These are phyloP conservation scores for Eutolmus rufibarbis DNA, from an alignment of 2,888 invertebrate species.

Conservation along the genomic window DNA sequence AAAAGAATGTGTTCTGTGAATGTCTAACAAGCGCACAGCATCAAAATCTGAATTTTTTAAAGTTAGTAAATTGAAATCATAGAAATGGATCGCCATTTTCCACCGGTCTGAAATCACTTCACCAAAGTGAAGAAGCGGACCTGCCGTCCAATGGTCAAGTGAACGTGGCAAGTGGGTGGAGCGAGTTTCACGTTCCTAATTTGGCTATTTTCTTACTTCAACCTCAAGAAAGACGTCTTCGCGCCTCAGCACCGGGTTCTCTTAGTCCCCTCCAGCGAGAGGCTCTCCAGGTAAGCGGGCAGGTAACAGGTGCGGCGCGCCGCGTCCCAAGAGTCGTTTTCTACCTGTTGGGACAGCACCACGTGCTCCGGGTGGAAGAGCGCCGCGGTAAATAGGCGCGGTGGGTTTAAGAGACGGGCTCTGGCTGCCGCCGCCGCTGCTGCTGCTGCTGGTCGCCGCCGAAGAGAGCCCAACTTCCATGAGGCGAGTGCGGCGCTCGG, in stretches of 20 bases:
- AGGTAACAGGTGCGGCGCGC: neutral
- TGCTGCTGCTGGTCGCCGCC: neutral
- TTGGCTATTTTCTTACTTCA: slow-evolving; percentile 12
- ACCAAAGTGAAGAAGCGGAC: neutral
- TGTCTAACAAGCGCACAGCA: too few relatives aligned
- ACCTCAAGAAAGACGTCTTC: neutral
- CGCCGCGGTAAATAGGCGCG: neutral
- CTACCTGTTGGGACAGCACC: slow-evolving; percentile 16
- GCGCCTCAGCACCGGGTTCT: neutral
- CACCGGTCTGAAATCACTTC: neutral
- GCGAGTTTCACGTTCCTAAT: neutral
- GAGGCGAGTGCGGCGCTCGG: neutral
- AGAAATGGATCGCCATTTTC: neutral
- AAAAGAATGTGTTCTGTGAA: too few relatives aligned
- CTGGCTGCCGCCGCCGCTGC: too few relatives aligned
- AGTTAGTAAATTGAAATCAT: neutral
- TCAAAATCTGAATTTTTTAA: too few relatives aligned
- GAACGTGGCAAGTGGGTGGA: slow-evolving; percentile 5
- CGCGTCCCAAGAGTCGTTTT: neutral
- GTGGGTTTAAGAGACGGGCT: neutral
- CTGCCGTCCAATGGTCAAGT: slow-evolving; percentile 20
- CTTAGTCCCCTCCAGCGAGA: neutral
- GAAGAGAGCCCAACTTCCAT: neutral
- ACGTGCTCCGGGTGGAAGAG: neutral
- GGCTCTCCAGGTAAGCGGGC: neutral